phyloP scores from a whole-genome alignment of 2,113 vertebrate species.

The Mormyrus iriodes region DNA sequence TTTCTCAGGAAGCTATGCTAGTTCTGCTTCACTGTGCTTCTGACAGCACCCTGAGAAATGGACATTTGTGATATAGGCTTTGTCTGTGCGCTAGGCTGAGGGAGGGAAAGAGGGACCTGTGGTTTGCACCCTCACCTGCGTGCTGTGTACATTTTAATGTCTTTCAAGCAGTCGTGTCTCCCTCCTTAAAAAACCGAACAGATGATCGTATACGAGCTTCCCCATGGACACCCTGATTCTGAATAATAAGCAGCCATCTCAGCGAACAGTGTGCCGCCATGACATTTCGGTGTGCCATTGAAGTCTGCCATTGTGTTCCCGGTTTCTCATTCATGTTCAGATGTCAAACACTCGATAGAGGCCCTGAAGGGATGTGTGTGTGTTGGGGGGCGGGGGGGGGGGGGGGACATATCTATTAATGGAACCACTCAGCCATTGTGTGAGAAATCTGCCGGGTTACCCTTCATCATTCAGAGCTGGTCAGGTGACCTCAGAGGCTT shows the following conservation, averaged over 20 bases:
- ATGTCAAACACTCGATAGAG: not conserved
- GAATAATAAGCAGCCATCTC: not conserved
- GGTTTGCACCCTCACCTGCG: slow-evolving; percentile 4
- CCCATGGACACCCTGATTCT: not conserved
- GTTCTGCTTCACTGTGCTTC: slow-evolving; percentile 2
- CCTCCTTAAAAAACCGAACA: not conserved
- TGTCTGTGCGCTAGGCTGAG: not conserved
- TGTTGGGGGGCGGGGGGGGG: not conserved
- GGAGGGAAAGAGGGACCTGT: not conserved
- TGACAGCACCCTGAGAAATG: slow-evolving; percentile 9
- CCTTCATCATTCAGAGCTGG: not conserved
- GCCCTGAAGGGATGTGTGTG: not conserved
- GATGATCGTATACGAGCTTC: not conserved
- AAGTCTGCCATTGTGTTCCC: slow-evolving; percentile 16
- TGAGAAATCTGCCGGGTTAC: not conserved
- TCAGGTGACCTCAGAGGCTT: not conserved
- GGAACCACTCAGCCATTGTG: not conserved
- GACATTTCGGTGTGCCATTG: slow-evolving; percentile 27
- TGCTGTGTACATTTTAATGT: not conserved
- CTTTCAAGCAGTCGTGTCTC: slow-evolving; percentile 2
- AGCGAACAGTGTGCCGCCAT: not conserved
- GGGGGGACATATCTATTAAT: not conserved
- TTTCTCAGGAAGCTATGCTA: not conserved
- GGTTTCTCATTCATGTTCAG: slow-evolving; percentile 14
- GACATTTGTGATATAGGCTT: slow-evolving; percentile 10